Conservation (phyloP, 1,140 invertebrate genomes). For the Oppia nitens region DNA sequence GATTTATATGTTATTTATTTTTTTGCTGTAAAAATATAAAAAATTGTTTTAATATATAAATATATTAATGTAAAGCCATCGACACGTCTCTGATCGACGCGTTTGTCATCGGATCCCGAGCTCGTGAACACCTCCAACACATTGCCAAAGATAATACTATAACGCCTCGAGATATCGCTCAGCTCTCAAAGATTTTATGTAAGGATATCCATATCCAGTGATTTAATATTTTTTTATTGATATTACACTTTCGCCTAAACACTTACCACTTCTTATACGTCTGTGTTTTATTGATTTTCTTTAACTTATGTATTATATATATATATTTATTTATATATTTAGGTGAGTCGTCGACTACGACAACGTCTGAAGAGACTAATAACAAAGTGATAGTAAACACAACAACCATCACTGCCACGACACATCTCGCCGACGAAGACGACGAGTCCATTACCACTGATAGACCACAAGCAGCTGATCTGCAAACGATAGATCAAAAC, state of each 20-base stretch:
- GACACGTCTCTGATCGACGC: slow-evolving; percentile 16
- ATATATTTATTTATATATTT: not conserved
- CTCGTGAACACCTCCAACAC: slow-evolving; percentile 14
- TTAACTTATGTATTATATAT: no score
- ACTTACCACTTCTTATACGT: no score
- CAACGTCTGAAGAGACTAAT: slow-evolving; percentile 10
- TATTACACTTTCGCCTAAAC: not conserved
- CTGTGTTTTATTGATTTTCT: no score
- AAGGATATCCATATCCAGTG: not conserved
- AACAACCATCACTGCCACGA: not conserved
- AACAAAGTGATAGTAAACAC: no score
- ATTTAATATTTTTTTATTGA: not conserved
- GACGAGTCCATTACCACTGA: not conserved
- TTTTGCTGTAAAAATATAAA: no score
- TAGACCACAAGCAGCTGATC: not conserved
- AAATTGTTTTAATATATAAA: no score
- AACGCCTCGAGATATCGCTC: slow-evolving; percentile 16
- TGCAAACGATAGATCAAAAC: not conserved
- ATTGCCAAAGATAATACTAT: slow-evolving; percentile 7
- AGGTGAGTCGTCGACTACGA: no score
- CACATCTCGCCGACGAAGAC: not conserved
- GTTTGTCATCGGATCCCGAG: slow-evolving; percentile 17
- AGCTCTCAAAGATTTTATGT: slow-evolving; percentile 16
- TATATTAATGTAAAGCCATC: no score
- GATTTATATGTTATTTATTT: no score